These are phyloP conservation scores for Albula goreensis DNA, from an alignment of 2,113 vertebrate species.

Conservation along the genomic window DNA sequence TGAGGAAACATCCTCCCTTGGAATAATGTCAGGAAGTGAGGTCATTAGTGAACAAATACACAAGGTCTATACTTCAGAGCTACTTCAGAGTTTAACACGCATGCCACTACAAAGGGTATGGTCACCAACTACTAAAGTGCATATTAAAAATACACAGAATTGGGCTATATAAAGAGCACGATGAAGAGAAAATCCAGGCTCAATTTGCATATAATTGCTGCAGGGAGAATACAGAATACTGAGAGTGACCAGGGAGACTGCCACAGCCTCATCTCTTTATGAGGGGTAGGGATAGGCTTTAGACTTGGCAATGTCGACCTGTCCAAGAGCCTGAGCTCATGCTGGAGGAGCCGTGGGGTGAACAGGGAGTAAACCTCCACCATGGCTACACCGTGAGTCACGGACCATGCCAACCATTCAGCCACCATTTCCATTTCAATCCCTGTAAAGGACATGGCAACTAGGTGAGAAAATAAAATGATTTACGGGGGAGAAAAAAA, in stretches of 20 bases:
- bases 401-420: not conserved
- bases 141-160: not conserved
- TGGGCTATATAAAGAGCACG: not conserved
- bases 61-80: constrained; percentile 18
- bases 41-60: constrained; percentile 32
- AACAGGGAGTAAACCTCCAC: not conserved
- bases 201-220: constrained; percentile 53
- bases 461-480: not conserved
- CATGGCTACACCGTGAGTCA: not conserved
- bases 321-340: constrained; percentile 60
- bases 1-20: constrained; percentile 28
- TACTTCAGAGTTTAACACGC: constrained; percentile 11
- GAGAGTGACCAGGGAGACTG: constrained; percentile 13
- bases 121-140: constrained; percentile 40
- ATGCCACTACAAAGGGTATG: not conserved
- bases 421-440: not conserved
- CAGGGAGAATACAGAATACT: constrained; percentile 45
- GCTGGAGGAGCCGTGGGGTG: constrained; percentile 39
- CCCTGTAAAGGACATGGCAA: not conserved
- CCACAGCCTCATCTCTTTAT: not conserved
- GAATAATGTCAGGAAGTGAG: constrained; percentile 47
- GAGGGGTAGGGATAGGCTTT: constrained; percentile 18
- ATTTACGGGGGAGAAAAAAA: not conserved
- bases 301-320: constrained; percentile 57
- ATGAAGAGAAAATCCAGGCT: constrained; percentile 25